phyloP scores from a whole-genome alignment of 2,797 vertebrate species.

The Gallinago solitaria region DNA sequence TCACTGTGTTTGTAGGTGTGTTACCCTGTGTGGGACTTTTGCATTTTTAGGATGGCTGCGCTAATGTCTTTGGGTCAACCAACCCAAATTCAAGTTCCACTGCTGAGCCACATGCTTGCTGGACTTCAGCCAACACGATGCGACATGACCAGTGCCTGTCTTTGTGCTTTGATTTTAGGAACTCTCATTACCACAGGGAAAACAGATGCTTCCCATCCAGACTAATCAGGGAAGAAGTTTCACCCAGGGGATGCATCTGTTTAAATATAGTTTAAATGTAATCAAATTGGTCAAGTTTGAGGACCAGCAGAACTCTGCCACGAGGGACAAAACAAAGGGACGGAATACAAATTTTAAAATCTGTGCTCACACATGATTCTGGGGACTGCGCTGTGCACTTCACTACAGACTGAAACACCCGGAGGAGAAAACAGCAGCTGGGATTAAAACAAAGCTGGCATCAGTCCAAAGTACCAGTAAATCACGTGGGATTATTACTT shows the following conservation, averaged over 20 bases:
- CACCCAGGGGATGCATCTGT: conserved; percentile 37
- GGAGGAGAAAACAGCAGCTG: conserved; percentile 30
- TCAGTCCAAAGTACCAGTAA: not conserved
- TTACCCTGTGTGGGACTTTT: not conserved
- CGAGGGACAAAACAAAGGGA: not conserved
- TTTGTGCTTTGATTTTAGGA: conserved; percentile 47
- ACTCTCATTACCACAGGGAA: conserved; percentile 48
- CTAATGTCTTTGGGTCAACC: not conserved
- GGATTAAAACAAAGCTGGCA: conserved; percentile 35
- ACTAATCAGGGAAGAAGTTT: conserved; percentile 65
- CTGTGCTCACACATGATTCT: not conserved
- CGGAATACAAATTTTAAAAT: conserved; percentile 4
- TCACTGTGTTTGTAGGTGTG: not conserved
- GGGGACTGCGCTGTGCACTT: not conserved
- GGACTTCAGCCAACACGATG: not conserved
- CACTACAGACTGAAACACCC: conserved; percentile 9
- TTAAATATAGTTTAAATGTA: conserved; percentile 58
- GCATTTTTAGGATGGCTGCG: not conserved
- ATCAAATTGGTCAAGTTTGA: conserved; percentile 53
- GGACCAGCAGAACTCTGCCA: conserved; percentile 30
- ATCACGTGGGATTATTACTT: conserved; percentile 22
- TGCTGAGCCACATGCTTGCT: not conserved
- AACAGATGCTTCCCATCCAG: conserved; percentile 59
- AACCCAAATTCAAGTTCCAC: not conserved
- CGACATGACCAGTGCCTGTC: not conserved